Evolutionary conservation across 1,140 invertebrate genomes (phyloP), one percentile per base, ranked within the genome.

Genomic region (Ruditapes philippinarum): DNA sequence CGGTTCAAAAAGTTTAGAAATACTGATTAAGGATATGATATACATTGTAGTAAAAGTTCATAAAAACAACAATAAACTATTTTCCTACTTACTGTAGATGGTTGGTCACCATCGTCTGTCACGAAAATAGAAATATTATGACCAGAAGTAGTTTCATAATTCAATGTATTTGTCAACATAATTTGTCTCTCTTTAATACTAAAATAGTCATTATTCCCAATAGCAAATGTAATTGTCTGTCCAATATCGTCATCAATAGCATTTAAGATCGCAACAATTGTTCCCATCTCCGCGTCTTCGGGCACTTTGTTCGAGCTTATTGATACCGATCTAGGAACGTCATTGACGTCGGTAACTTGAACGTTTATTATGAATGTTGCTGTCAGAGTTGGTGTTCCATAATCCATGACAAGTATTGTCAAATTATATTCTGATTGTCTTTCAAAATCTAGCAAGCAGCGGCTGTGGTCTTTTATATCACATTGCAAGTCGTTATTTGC

Each of bases 391-490:
- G 54, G 31, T 3, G 54, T 38, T 40, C 79, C 79, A 65, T 40
- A 42, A 28, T 82, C 79, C 11, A 38, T 65, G 12, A 82, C 79
- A 38, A 25, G 62, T 3, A 82, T 38, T 14, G 14, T 33, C 25
- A 82, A n/a, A n/a, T n/a, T 25, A 33, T 82, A 57, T 22, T 42
- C 31, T 5, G 33, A 11, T 2, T 62, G 25, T 4, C 51, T 82
- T 82, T 82, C 79, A 65, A 38, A 82, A 82, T 82, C 79, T 36
- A 82, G 31, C n/a, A 28, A 45, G 45, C 79, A 82, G 7, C 1
- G 36, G 5, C 36, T 31, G 22, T 38, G 17, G 1, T 38, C 38
- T 42, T 42, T 73, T 19, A n/a, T 5, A 2, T 7, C 12, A n/a
- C 68, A 73, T 5, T 73, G 5, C 19, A 38, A 22, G 22, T 38